Conservation (phyloP, 1,140 invertebrate species). For the Temnothorax curvispinosus region DNA sequence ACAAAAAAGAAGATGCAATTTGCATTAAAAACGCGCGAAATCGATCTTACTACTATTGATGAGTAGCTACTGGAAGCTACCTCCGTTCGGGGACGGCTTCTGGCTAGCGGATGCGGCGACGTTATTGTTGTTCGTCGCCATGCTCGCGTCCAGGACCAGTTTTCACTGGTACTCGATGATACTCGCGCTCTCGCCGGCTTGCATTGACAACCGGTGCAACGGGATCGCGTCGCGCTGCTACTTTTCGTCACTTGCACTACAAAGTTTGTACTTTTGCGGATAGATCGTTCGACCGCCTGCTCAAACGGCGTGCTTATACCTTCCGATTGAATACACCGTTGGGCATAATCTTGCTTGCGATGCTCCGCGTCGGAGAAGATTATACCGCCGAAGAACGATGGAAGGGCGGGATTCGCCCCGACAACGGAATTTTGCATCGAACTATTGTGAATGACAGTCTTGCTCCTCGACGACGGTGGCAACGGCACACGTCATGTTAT, state of each 20-base stretch:
- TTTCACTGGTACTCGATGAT: constrained; percentile 78
- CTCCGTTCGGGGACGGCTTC: constrained; percentile 60
- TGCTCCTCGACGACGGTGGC: constrained; percentile 64
- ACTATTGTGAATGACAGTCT: constrained; percentile 68
- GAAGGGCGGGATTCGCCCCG: constrained; percentile 32
- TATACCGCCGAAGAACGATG: background rate
- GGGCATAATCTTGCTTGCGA: constrained; percentile 64
- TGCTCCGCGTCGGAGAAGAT: constrained; percentile 63
- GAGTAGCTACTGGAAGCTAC: constrained; percentile 61
- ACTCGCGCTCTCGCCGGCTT: constrained; percentile 69
- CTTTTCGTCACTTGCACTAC: constrained; percentile 64
- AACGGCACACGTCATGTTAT: constrained; percentile 66
- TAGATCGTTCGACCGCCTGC: constrained; percentile 64
- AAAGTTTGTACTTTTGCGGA: constrained; percentile 81
- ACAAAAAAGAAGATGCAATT: constrained; percentile 78
- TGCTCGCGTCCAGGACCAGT: constrained; percentile 77
- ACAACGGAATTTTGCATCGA: constrained; percentile 56
- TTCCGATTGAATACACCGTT: constrained; percentile 60
- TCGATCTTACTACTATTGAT: constrained; percentile 39
- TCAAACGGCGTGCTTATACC: constrained; percentile 38
- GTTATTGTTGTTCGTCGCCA: constrained; percentile 65
- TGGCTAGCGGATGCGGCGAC: constrained; percentile 66
- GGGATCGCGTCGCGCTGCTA: constrained; percentile 45
- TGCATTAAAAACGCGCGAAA: constrained; percentile 59
- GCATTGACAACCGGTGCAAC: constrained; percentile 76